phyloP scores from a whole-genome alignment of 2,888 invertebrate genomes.

The Kryphioiulus occultus region DNA sequence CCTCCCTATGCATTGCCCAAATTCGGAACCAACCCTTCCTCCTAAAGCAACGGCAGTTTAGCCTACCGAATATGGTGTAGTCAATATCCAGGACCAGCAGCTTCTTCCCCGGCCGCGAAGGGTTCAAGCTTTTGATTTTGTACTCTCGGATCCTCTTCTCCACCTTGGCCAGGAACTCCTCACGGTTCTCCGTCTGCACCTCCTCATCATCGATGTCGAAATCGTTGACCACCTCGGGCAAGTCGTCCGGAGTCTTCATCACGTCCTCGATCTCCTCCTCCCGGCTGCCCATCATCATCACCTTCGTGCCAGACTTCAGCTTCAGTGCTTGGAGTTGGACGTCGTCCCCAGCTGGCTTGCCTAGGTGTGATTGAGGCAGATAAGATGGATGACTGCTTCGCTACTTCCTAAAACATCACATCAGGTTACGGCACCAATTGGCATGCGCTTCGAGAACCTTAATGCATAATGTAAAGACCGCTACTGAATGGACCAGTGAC shows the following conservation, averaged over 20 bases:
- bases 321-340: constrained; percentile 77
- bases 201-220: constrained; percentile 86
- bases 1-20: no score
- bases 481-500: no score
- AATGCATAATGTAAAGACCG: no score
- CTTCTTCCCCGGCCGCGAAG: constrained; percentile 84
- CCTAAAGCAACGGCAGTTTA: background rate
- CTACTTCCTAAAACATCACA: no score
- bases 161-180: constrained; percentile 69
- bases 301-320: constrained; percentile 81
- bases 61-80: constrained; percentile 84
- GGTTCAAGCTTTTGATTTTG: constrained; percentile 80
- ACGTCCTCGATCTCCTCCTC: constrained; percentile 91
- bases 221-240: constrained; percentile 89
- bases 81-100: constrained; percentile 94
- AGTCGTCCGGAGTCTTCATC: constrained; percentile 78
- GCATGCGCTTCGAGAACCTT: no score
- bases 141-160: constrained; percentile 84
- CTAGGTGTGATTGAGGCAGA: no score
- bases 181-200: constrained; percentile 72
- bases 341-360: constrained; percentile 83
- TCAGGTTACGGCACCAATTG: no score
- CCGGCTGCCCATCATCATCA: constrained; percentile 97
- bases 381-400: no score
- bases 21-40: no score